Percentiles rank a stretch among this genome's conserved stretches.
phyloP scores from a whole-genome alignment of 2,113 vertebrate species.

The Dicerorhinus sumatrensis region DNA sequence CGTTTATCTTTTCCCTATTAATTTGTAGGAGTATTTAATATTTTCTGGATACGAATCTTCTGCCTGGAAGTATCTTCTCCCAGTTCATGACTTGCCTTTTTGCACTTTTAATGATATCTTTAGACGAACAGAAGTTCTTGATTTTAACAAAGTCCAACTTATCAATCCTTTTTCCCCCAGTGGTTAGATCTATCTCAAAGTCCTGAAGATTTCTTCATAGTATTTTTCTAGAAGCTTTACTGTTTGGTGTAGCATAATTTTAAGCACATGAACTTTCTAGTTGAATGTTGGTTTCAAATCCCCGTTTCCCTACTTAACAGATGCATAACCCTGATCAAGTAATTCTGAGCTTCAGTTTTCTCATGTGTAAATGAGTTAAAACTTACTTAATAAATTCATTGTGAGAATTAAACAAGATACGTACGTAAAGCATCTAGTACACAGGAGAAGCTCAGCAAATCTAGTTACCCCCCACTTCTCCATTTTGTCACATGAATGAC shows the following conservation, averaged over 20 bases:
- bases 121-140: conserved; percentile 24
- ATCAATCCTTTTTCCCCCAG: neutral
- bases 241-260: neutral
- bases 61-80: neutral
- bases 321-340: conserved; percentile 26
- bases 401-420: neutral
- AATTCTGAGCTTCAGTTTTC: neutral
- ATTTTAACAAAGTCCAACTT: neutral
- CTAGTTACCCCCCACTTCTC: neutral
- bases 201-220: neutral
- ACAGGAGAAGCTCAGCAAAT: neutral
- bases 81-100: neutral
- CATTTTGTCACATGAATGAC: neutral
- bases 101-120: neutral
- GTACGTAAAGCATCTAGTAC: neutral
- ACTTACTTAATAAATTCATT: neutral
- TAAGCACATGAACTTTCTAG: neutral
- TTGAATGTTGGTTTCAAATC: neutral
- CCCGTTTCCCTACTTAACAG: neutral
- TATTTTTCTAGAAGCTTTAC: neutral
- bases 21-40: neutral
- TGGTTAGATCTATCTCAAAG: neutral
- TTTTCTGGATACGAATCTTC: neutral
- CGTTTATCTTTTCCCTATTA: neutral
- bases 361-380: conserved; percentile 4